A percentile compares a stretch with the other conserved stretches of the same genome.
Conservation (phyloP, 2,113 vertebrate genomes). For the Pluvianellus socialis region DNA sequence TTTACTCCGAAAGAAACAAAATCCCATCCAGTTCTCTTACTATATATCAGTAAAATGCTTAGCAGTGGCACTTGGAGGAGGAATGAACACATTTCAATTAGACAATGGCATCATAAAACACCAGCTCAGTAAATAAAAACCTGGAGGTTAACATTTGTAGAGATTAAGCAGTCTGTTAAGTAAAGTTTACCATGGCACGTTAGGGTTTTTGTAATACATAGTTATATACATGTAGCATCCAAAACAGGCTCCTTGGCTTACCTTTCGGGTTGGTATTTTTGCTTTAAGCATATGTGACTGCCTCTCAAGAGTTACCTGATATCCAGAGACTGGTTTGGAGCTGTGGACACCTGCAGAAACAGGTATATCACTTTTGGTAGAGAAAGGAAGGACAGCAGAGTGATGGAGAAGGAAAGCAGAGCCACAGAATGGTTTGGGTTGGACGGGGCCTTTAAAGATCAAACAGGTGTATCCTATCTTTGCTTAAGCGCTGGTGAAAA, state of each 20-base stretch:
- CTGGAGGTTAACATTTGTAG: slow-evolving; percentile 55
- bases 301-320: neutral
- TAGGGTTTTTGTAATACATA: neutral
- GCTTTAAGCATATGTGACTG: neutral
- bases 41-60: slow-evolving; percentile 54
- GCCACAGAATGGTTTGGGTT: neutral
- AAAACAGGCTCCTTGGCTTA: neutral
- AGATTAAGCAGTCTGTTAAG: slow-evolving; percentile 65
- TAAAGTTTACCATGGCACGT: slow-evolving; percentile 42
- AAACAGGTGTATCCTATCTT: neutral
- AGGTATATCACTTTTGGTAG: neutral
- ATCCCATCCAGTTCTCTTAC: slow-evolving; percentile 33
- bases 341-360: neutral
- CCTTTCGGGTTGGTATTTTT: neutral
- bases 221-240: neutral
- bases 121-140: slow-evolving; percentile 36
- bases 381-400: neutral
- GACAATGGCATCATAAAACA: slow-evolving; percentile 49
- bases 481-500: neutral
- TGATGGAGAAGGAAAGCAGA: neutral
- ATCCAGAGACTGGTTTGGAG: neutral
- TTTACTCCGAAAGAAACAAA: slow-evolving; percentile 49
- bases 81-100: slow-evolving; percentile 65
- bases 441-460: neutral
- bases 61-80: slow-evolving; percentile 37